These are phyloP conservation scores for Neoniphon sammara DNA, from an alignment of 2,797 vertebrate species.

Conservation along the genomic window DNA sequence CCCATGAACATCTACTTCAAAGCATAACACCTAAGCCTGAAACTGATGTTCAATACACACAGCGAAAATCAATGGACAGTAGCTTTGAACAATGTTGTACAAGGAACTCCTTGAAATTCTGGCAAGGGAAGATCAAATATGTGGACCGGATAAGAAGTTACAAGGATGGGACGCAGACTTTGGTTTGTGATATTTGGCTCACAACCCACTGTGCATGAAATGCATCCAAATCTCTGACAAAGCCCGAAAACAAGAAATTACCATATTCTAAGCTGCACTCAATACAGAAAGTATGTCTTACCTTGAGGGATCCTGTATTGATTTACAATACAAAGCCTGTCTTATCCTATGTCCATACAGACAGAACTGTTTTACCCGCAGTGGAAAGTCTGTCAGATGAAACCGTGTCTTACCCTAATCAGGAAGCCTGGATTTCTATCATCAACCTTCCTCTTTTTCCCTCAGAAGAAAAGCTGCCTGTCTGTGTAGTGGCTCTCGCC, in stretches of 20 bases:
- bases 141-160: not conserved
- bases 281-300: slow-evolving; percentile 43
- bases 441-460: not conserved
- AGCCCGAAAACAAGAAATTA: slow-evolving; percentile 39
- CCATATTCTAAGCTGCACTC: slow-evolving; percentile 46
- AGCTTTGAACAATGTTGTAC: slow-evolving; percentile 33
- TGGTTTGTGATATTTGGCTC: slow-evolving; percentile 40
- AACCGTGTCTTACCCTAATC: slow-evolving; percentile 10
- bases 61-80: slow-evolving; percentile 19
- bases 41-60: slow-evolving; percentile 7
- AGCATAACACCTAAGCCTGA: slow-evolving; percentile 13
- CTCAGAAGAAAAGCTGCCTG: not conserved
- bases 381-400: slow-evolving; percentile 40
- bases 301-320: slow-evolving; percentile 34
- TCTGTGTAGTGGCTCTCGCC: not conserved
- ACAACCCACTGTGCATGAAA: slow-evolving; percentile 23
- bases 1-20: not conserved
- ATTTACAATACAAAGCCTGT: slow-evolving; percentile 35
- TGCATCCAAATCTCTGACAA: slow-evolving; percentile 51
- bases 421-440: slow-evolving; percentile 8
- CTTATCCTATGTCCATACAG: slow-evolving; percentile 34
- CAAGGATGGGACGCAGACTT: slow-evolving; percentile 9
- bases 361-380: slow-evolving; percentile 32
- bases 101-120: slow-evolving; percentile 28
- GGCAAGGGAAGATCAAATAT: slow-evolving; percentile 13